Evolutionary conservation across 2,888 invertebrate genomes (phyloP), one percentile per base, ranked within the genome.

Genomic region (Epistrophe eligans): DNA sequence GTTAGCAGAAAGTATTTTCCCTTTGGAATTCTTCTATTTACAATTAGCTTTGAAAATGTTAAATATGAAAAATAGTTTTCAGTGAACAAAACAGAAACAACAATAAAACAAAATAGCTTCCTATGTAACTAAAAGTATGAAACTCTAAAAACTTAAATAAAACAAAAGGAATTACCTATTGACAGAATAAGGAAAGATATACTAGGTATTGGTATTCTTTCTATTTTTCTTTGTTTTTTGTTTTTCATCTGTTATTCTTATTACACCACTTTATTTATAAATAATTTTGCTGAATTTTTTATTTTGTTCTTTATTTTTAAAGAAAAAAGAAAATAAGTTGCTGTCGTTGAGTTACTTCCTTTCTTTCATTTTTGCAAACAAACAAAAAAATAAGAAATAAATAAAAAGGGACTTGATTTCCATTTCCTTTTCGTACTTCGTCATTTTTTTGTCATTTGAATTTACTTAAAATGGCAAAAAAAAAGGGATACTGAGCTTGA

Each of bases 321-420:
- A 64, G 48, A 13, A 11, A 50, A 19, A 17, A 24, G 11, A 64
- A 32, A 10, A 32, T 11, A 28, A 15, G 10, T 38, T 40, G 19
- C 40, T 79, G 60, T 74, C 60, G 85, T 71, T 43, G 73, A 73
- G 48, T 73, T 70, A 84, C 77, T 74, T 81, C 72, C 66, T 72
- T 73, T 66, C 48, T 19, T 45, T 45, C 38, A 43, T 62, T 73
- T 55, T 38, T 24, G 13, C n/a, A 43, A 58, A n/a, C n/a, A 32
- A 32, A 48, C 1, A 60, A 0, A n/a, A 6, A 40, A 1, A 43
- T 4, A 17, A 17, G 8, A 66, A 43, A 11, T 13, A 52, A 45
- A 48, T 11, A 15, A 62, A 62, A 62, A 43, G 79, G 84, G 79
- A 79, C 79, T 70, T 28, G 43, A 45, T 74, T 79, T 71, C 15